Evolutionary conservation across 2,113 vertebrate genomes (phyloP), one percentile per base, ranked within the genome.

Genomic region (Ctenomys sociabilis): DNA sequence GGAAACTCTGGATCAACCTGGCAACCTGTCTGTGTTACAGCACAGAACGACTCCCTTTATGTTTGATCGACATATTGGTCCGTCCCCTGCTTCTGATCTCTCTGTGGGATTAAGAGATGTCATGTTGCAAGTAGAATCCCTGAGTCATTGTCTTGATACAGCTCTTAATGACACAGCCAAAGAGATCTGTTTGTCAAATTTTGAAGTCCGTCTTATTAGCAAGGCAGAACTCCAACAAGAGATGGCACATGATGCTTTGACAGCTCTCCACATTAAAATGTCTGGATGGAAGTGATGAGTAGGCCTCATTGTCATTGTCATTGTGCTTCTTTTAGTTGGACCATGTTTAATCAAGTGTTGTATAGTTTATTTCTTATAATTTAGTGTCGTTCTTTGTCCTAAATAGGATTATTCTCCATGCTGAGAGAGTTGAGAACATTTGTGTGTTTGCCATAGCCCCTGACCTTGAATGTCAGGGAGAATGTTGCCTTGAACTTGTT

Each of bases 371-470:
- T 35, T 81, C 26, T 54, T 81, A 9, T n/a, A 16, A 81, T 2
- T 45, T 81, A 11, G 30, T 35, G 17, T n/a, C 16, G 0, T 2
- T 78, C 13, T 78, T 16, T 78, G 13, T 49, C 26, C 5, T 9
- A 14, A 16, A 19, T 57, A 30, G 8, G 26, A 14, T 78, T 78
- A 14, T 78, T 43, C 5, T 7, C 13, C 26, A 1, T 49, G 14
- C 14, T 9, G 1, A 32, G 14, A 5, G 13, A 32, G 28, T 30
- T 6, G 1, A 17, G 75, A 9, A 19, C 30, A 30, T 49, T 32
- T 26, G 28, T 8, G 5, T 45, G 1, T 40, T 12, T 7, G 2
- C 26, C 2, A 3, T 7, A 17, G 3, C 2, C 5, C 49, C 77
- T 54, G 77, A 32, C 11, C 17, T 49, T 11, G 28, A 54, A n/a